Evolutionary conservation across 2,888 invertebrate species (phyloP).

Genomic region (Chrysopilus asiliformis): DNA sequence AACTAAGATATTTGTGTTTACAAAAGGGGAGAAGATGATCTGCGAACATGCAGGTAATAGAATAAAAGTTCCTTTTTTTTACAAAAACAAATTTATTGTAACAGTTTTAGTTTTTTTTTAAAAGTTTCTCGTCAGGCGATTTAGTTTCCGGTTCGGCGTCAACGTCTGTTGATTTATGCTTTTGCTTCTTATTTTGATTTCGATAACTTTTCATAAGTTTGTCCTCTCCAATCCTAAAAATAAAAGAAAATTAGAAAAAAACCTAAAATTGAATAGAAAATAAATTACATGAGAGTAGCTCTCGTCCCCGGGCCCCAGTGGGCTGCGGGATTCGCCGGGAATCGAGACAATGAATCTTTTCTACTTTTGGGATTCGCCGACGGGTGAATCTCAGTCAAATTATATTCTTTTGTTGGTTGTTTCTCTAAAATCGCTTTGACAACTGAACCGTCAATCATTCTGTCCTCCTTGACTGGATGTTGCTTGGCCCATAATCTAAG

Average conservation of each 20-base stretch:
- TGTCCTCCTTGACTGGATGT: constrained; percentile 52
- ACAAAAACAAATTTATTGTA: too few relatives aligned
- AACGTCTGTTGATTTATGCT: too few relatives aligned
- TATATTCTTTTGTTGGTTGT: constrained; percentile 36
- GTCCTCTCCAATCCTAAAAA: constrained; percentile 45
- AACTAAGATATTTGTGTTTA: too few relatives aligned
- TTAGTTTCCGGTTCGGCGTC: neutral
- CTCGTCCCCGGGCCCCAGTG: constrained; percentile 87
- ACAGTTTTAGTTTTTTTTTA: constrained; percentile 2
- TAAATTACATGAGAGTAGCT: constrained; percentile 56
- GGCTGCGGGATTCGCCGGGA: constrained; percentile 73
- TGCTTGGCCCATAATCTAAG: constrained; percentile 64
- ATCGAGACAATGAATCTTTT: constrained; percentile 56
- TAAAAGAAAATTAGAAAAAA: constrained; percentile 7
- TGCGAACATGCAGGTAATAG: too few relatives aligned
- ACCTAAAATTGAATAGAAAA: constrained; percentile 6
- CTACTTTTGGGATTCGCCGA: constrained; percentile 73
- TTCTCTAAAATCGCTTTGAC: constrained; percentile 41
- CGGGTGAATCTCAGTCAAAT: constrained; percentile 36
- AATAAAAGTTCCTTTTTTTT: too few relatives aligned
- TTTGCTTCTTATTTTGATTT: constrained; percentile 54
- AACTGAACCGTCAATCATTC: constrained; percentile 36
- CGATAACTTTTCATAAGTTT: constrained; percentile 45
- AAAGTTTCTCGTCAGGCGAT: neutral
- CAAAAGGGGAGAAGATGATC: too few relatives aligned